Evolutionary conservation across 2,888 invertebrate genomes (phyloP), one percentile per base, ranked within the genome.

Genomic region (Pardosa pseudoannulata): DNA sequence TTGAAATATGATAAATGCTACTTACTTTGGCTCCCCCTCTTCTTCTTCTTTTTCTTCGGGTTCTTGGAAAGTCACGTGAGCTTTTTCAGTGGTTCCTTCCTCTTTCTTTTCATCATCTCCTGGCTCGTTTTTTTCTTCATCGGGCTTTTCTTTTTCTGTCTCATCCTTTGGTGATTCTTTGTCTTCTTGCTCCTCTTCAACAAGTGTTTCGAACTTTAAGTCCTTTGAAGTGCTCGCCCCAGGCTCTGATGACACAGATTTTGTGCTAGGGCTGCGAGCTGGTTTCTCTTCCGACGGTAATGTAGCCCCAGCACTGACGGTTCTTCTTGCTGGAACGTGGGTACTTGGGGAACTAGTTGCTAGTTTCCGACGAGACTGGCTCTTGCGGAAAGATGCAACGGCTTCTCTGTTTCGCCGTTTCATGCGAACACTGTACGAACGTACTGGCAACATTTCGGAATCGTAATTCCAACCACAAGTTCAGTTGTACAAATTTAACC

Each of bases 401-500:
- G 88, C 80, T 36, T 89, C 89, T 13, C 87, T 41, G 32, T 89
- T 89, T 32, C 89, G 76, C 28, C 85, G 36, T 50, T 89, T 89
- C 81, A 88, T 82, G 16, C 89, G 89, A 19, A 89, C 88, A 67
- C 89, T 89, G 75, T 89, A 89, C 13, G 89, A 89, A 16, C 89
- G 71, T 13, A 89, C 89, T 16, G 89, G 88, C 19, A 89, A 50
- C 89, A 89, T 89, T 65, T 16, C 86, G 81, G 0, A 39, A n/a
- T n/a, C n/a, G n/a, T n/a, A n/a, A n/a, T n/a, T n/a, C n/a, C n/a
- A n/a, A n/a, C n/a, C n/a, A n/a, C n/a, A n/a, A n/a, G n/a, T n/a
- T n/a, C n/a, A n/a, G n/a, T n/a, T n/a, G n/a, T n/a, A n/a, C n/a
- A n/a, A n/a, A n/a, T n/a, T n/a, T n/a, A n/a, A n/a, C n/a, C n/a